Evolutionary conservation across 1,140 invertebrate genomes (phyloP), one percentile per base, ranked within the genome.

Genomic region (Caerostris darwini): DNA sequence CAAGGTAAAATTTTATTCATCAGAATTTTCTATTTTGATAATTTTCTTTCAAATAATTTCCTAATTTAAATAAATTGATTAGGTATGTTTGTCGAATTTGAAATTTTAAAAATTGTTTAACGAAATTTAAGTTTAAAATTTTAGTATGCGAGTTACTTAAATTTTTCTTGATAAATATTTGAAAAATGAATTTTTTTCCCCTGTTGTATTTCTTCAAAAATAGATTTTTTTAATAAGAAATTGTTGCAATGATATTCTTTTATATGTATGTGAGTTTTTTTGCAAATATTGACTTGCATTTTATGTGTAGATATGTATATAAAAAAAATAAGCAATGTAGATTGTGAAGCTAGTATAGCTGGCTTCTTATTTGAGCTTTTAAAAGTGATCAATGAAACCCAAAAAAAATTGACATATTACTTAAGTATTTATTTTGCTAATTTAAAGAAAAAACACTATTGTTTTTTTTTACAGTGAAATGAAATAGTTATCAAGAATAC

Each of bases 261-360:
- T 90, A 58, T 71, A 90, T 90, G 53, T 90, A 69, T 56, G 61
- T 90, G 34, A 90, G 57, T 90, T 90, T 90, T 90, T 67, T 61
- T 57, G 64, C 64, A 71, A 71, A 50, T 54, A 57, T 64, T 14
- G 54, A 88, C 56, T 90, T 90, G 64, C 88, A 71, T 90, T 54
- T 90, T 90, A 59, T 91, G 69, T 91, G 90, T 91, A 91, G 89
- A 90, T 91, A 91, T 91, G 90, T 91, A 91, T 82, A 91, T 91
- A 91, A 81, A 54, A 91, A 53, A 67, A 89, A 69, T 64, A 56
- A 91, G 77, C 56, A 81, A 91, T 91, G 90, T 91, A 91, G 90
- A 91, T 91, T 91, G 5, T 61, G 69, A 59, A 89, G 61, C 59
- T 58, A 56, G 57, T 7, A 82, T 81, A 61, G 90, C 57, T 91